Evolutionary conservation across 2,113 vertebrate genomes (phyloP), one percentile per base, ranked within the genome.

Genomic region (Coracopsis vasa): DNA sequence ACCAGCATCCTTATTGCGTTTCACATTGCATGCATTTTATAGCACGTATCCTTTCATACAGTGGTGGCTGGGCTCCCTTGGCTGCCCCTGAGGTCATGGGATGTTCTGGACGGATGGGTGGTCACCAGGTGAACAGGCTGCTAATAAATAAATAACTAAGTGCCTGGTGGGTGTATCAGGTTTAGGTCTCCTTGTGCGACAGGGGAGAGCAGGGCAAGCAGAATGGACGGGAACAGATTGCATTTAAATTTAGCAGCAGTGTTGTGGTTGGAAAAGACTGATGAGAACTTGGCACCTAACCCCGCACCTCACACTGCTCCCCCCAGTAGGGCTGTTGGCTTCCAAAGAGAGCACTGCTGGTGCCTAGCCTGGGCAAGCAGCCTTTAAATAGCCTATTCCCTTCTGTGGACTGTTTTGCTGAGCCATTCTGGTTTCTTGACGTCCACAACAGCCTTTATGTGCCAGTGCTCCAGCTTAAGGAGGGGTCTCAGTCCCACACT

Each of bases 201-300:
- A 17, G 72, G 54, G 85, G 62, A 60, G 82, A 96, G 53, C 81
- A 54, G 0, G 1, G 44, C 42, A 21, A 37, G 66, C 51, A 80
- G 75, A 97, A 97, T 0, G n/a, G 95, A 96, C 29, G 0, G 95
- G 89, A 94, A 91, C 96, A 97, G 93, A 88, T 97, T 96, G 62
- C 31, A 35, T 73, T 95, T 95, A 97, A 96, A 93, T 96, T 96
- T 97, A 96, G 95, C 88, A 92, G 67, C 72, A 50, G 42, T 23
- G 64, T 74, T 92, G 85, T 77, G 88, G 31, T 79, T 86, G 90
- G 92, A 90, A 96, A 92, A 86, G 79, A 64, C 74, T 80, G 88
- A 58, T 86, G 88, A 90, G 90, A 93, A 78, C 62, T 90, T 94
- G 94, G 93, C 87, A 80, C 67, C 62, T 48, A 47, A 44, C 28